A percentile compares a stretch with the other conserved stretches of the same genome.
Conservation (phyloP, 2,113 vertebrate species). For the Colossoma macropomum region DNA sequence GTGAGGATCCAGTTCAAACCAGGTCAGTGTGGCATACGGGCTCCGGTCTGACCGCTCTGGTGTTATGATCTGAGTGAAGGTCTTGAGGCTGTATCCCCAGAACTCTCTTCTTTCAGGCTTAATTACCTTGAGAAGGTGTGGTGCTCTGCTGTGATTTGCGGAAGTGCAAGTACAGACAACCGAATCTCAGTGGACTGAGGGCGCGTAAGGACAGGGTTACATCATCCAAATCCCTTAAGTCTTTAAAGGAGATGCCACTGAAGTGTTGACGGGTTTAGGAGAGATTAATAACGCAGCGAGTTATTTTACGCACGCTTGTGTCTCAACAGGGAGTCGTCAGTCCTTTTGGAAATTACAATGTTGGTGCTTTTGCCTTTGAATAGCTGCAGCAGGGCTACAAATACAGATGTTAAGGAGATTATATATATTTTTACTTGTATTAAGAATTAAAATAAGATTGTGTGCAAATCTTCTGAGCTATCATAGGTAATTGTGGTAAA, state of each 20-base stretch:
- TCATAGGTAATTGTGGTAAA: too few relatives aligned
- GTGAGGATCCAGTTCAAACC: conserved; percentile 99
- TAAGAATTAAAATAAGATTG: too few relatives aligned
- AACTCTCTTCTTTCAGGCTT: not conserved
- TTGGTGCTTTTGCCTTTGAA: too few relatives aligned
- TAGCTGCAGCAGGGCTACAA: too few relatives aligned
- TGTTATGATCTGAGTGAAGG: too few relatives aligned
- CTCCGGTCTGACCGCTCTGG: too few relatives aligned
- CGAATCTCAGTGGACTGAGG: not conserved
- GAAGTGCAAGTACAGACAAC: not conserved
- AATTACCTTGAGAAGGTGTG: not conserved
- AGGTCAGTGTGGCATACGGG: conserved; percentile 75
- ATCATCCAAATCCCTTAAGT: conserved; percentile 36
- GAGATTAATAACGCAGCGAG: conserved; percentile 24
- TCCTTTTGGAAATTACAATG: too few relatives aligned
- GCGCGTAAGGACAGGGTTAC: not conserved
- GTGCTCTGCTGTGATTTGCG: not conserved
- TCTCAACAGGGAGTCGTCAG: not conserved
- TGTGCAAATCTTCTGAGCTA: too few relatives aligned
- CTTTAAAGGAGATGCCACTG: not conserved
- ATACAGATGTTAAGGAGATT: too few relatives aligned
- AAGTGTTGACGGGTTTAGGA: conserved; percentile 15
- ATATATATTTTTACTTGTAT: too few relatives aligned
- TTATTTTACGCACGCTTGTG: conserved; percentile 5
- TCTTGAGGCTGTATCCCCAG: not conserved